phyloP scores from a whole-genome alignment of 2,113 vertebrate genomes.

The Chaetura pelagica region DNA sequence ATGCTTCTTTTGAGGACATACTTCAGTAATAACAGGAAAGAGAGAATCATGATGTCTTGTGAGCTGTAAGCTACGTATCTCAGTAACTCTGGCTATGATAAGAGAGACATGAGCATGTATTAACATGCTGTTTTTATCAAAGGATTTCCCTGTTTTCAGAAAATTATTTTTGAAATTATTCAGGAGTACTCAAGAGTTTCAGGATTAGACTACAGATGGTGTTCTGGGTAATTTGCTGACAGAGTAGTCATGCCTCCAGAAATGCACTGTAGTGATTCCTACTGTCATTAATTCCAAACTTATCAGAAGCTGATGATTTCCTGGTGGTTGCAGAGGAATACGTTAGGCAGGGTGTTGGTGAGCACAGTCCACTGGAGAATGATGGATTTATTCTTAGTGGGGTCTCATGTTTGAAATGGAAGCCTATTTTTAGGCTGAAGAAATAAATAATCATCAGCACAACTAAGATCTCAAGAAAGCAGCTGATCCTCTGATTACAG shows the following conservation, averaged over 20 bases:
- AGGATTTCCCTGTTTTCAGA: constrained; percentile 15
- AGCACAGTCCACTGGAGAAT: neutral
- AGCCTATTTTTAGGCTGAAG: constrained; percentile 28
- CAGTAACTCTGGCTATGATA: neutral
- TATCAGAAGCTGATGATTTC: constrained; percentile 9
- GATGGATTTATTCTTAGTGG: constrained; percentile 1
- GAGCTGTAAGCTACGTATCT: neutral
- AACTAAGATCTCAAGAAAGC: neutral
- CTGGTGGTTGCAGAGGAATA: neutral
- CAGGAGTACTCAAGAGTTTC: neutral
- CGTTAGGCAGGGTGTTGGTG: neutral
- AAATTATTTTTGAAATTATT: constrained; percentile 4
- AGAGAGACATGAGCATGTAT: neutral
- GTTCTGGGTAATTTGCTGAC: neutral
- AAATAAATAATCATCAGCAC: constrained; percentile 21
- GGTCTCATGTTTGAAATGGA: constrained; percentile 6
- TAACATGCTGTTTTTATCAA: constrained; percentile 24
- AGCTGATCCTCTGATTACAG: neutral
- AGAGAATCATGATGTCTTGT: neutral
- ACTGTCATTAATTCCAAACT: neutral
- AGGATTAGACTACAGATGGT: neutral
- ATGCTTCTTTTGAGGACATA: neutral
- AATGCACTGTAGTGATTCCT: neutral
- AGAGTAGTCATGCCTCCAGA: neutral
- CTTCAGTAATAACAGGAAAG: neutral